phyloP scores from a whole-genome alignment of 1,140 invertebrate genomes.

The Nasonia longicornis region DNA sequence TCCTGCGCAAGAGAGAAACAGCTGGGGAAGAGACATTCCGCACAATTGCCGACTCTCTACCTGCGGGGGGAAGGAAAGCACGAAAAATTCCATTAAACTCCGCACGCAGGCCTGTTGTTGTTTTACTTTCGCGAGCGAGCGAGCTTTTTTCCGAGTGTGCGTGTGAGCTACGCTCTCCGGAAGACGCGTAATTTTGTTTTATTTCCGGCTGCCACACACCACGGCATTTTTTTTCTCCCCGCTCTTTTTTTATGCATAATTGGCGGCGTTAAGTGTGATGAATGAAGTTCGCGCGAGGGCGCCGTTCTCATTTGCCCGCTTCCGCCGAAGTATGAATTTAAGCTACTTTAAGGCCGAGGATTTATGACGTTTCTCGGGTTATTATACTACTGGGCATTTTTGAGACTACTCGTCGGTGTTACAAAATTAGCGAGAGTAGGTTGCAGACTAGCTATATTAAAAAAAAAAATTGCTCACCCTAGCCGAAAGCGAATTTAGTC shows the following conservation, averaged over 20 bases:
- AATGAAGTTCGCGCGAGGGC: neutral
- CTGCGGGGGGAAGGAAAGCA: conserved; percentile 42
- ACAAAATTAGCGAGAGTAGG: neutral
- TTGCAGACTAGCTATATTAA: no score
- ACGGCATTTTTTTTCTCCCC: neutral
- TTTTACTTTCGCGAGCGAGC: neutral
- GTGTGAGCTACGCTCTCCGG: no score
- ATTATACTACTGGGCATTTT: neutral
- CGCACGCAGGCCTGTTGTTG: neutral
- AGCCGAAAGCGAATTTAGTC: conserved; percentile 16
- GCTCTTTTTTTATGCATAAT: neutral
- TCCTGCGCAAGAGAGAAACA: neutral
- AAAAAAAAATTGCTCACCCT: neutral
- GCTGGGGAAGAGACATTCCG: neutral
- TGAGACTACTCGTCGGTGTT: neutral
- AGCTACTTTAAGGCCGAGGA: neutral
- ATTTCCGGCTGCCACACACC: neutral
- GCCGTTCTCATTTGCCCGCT: neutral
- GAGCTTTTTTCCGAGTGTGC: no score
- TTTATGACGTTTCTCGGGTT: neutral
- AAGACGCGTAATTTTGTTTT: neutral
- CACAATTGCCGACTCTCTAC: conserved; percentile 47
- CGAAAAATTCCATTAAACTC: conserved; percentile 51
- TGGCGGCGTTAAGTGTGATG: neutral
- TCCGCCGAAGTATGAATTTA: neutral